Percentiles rank a stretch among this genome's conserved stretches.
Evolutionary conservation across 2,113 vertebrate species (phyloP).

Genomic region (Calypte anna): DNA sequence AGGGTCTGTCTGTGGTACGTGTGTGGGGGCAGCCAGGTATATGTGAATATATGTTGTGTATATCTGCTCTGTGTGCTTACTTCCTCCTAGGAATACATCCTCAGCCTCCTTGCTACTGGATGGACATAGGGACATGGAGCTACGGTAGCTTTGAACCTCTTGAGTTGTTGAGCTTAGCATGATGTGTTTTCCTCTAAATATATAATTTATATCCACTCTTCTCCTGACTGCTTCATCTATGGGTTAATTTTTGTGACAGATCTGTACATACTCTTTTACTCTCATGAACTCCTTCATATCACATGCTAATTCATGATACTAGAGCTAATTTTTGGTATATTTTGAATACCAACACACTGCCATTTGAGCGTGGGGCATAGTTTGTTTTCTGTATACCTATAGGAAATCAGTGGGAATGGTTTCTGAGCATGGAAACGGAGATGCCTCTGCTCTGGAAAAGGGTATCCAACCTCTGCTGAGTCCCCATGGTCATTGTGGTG

Average conservation of each 20-base stretch:
- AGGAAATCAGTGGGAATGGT: background rate
- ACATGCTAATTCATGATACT: background rate
- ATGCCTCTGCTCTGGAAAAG: background rate
- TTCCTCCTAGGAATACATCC: background rate
- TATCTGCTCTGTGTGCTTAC: background rate
- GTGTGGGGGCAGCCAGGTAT: background rate
- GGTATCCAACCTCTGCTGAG: background rate
- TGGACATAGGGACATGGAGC: background rate
- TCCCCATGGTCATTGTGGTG: fast-evolving
- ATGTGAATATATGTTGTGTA: too few relatives aligned
- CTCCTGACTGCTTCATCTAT: background rate
- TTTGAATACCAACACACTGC: background rate
- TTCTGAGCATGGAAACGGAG: background rate
- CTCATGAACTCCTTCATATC: background rate
- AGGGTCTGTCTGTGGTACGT: background rate
- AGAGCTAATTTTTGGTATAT: background rate
- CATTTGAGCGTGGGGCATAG: background rate
- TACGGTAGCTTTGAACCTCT: background rate
- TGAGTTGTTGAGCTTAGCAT: background rate
- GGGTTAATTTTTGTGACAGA: background rate
- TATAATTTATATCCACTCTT: background rate
- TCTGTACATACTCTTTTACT: background rate
- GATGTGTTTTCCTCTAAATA: background rate
- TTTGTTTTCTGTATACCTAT: background rate
- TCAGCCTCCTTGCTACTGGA: background rate